Evolutionary conservation across 2,113 vertebrate species (phyloP).

Genomic region (Macrotis lagotis): DNA sequence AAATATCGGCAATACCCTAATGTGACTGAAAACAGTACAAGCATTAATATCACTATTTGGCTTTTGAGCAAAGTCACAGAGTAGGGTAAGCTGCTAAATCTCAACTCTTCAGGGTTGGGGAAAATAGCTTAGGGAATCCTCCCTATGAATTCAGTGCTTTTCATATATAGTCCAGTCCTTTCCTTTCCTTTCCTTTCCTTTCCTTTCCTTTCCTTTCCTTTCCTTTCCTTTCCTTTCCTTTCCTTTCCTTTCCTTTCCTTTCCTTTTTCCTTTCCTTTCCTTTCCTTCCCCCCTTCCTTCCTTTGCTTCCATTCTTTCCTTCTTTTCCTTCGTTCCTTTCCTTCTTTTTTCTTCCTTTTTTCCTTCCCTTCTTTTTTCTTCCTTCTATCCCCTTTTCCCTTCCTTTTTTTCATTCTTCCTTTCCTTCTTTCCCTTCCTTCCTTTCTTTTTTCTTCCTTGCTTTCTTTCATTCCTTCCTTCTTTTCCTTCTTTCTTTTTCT

Average conservation of each 20-base stretch:
- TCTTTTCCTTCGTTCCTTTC: background rate
- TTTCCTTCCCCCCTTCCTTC: too few species aligned
- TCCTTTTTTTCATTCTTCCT: background rate
- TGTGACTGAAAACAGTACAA: background rate
- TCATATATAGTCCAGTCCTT: background rate
- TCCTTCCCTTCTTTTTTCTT: background rate
- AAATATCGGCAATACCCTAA: background rate
- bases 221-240: too few species aligned
- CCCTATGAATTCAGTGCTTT: background rate
- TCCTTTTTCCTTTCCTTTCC: too few species aligned
- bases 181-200: background rate
- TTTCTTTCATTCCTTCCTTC: background rate
- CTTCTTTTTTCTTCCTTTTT: background rate
- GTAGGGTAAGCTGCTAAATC: background rate
- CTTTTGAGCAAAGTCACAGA: background rate
- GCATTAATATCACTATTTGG: background rate
- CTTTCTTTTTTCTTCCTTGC: background rate
- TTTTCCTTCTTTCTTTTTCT: background rate
- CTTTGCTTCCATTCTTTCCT: too few species aligned
- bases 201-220: too few species aligned
- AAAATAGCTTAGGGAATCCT: background rate
- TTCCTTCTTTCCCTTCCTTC: too few species aligned
- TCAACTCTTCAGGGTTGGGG: background rate
- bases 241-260: too few species aligned
- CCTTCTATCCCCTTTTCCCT: accelerated